These are phyloP conservation scores for Polydrusus pterygomalis DNA, from an alignment of 2,888 invertebrate species.

Conservation along the genomic window DNA sequence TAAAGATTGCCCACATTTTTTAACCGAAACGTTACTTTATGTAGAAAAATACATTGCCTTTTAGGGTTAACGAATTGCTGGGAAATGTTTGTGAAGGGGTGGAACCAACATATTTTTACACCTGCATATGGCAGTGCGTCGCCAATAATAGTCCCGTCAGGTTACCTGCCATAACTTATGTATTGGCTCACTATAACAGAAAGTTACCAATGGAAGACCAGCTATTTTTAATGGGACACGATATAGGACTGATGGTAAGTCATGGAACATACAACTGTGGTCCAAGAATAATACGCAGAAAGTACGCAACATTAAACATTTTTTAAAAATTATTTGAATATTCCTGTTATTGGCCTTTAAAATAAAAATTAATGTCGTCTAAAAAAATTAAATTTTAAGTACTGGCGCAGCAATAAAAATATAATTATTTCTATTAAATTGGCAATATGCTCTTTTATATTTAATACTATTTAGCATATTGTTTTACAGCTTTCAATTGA, in stretches of 20 bases:
- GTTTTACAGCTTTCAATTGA: not conserved
- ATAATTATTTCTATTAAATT: too few relatives aligned
- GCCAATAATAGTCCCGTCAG: slow-evolving; percentile 87
- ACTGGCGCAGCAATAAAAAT: too few relatives aligned
- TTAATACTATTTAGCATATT: not conserved
- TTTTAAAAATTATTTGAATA: too few relatives aligned
- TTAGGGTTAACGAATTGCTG: slow-evolving; percentile 78
- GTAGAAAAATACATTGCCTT: too few relatives aligned
- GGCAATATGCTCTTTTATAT: not conserved
- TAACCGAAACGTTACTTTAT: too few relatives aligned
- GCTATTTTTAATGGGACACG: slow-evolving; percentile 87
- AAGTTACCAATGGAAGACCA: slow-evolving; percentile 88
- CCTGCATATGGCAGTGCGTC: slow-evolving; percentile 91
- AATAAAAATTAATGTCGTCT: too few relatives aligned
- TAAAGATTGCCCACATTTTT: too few relatives aligned
- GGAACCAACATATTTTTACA: slow-evolving; percentile 86
- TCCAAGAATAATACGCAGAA: too few relatives aligned
- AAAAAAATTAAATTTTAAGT: too few relatives aligned
- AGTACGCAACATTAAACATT: too few relatives aligned
- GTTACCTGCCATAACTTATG: slow-evolving; percentile 87
- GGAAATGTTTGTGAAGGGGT: slow-evolving; percentile 85
- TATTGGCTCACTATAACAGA: slow-evolving; percentile 86
- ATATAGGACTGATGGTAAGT: slow-evolving; percentile 86
- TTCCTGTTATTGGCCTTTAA: too few relatives aligned
- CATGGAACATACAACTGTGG: not conserved